These are phyloP conservation scores for Atherix ibis DNA, from an alignment of 2,888 invertebrate species.

Conservation along the genomic window DNA sequence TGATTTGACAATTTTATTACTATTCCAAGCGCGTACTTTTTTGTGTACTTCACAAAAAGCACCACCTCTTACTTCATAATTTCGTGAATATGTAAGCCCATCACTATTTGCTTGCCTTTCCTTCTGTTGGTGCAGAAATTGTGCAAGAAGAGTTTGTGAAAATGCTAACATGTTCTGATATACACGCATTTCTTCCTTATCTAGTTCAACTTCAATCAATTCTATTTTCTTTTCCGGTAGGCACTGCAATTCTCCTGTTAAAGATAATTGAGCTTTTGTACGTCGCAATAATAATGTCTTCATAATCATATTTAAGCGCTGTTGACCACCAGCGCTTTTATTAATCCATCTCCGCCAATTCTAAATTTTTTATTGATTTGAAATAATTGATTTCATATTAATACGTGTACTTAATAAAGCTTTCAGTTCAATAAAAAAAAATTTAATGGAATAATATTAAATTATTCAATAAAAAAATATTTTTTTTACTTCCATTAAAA, in stretches of 20 bases:
- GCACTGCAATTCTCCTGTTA: constrained; percentile 41
- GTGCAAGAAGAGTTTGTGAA: constrained; percentile 58
- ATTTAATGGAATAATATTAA: constrained; percentile 3
- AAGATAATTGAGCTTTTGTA: constrained; percentile 66
- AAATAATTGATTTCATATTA: not conserved
- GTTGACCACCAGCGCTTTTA: constrained; percentile 59
- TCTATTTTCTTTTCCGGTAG: constrained; percentile 46
- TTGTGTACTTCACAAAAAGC: constrained; percentile 48
- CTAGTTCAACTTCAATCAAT: constrained; percentile 44
- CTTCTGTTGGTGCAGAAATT: constrained; percentile 59
- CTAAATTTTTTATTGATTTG: constrained; percentile 20
- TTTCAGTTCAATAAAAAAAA: constrained; percentile 1
- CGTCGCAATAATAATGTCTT: constrained; percentile 73
- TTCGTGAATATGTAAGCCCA: constrained; percentile 25
- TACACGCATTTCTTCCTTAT: constrained; percentile 53
- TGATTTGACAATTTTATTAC: constrained; percentile 42
- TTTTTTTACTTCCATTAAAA: constrained; percentile 1
- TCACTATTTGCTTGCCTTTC: constrained; percentile 36
- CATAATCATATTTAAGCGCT: constrained; percentile 70
- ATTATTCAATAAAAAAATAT: no score
- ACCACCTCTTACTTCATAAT: constrained; percentile 30
- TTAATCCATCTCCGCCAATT: constrained; percentile 91
- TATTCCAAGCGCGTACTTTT: constrained; percentile 42
- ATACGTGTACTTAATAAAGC: not conserved
- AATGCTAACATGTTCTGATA: constrained; percentile 61